These are phyloP conservation scores for Epirrita christyi DNA, from an alignment of 2,888 invertebrate genomes.

Conservation along the genomic window DNA sequence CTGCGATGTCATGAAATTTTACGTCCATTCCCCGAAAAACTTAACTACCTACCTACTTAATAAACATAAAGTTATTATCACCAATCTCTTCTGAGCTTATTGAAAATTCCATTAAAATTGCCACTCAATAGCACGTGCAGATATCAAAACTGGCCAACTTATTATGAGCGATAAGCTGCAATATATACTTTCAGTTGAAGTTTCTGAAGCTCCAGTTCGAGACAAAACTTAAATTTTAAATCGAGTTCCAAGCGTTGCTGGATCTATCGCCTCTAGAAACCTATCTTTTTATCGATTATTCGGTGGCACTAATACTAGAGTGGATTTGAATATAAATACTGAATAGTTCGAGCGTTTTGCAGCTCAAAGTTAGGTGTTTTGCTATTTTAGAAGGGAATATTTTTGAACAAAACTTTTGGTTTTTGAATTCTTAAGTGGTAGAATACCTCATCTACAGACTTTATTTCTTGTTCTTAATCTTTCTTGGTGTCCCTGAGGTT, in stretches of 20 bases:
- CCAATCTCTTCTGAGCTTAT: no score
- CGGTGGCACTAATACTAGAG: slow-evolving; percentile 19
- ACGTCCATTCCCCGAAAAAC: no score
- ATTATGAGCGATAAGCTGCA: slow-evolving; percentile 1
- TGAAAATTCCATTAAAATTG: no score
- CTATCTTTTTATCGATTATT: slow-evolving; percentile 19
- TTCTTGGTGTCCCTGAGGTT: no score
- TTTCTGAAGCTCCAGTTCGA: slow-evolving; percentile 13
- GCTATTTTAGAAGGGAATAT: slow-evolving; percentile 3
- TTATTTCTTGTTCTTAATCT: background rate
- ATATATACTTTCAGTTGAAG: slow-evolving; percentile 16
- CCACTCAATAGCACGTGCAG: no score
- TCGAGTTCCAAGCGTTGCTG: slow-evolving; percentile 17
- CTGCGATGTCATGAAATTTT: no score
- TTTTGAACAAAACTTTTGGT: background rate
- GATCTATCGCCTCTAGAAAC: slow-evolving; percentile 19
- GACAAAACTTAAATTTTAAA: slow-evolving; percentile 29
- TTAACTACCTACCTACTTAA: no score
- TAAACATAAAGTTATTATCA: no score
- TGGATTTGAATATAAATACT: slow-evolving; percentile 26
- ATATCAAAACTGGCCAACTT: no score
- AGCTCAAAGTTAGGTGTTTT: slow-evolving; percentile 2
- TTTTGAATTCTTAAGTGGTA: background rate
- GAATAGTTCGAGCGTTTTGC: slow-evolving; percentile 12
- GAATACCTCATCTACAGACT: background rate